Evolutionary conservation across 2,888 invertebrate genomes (phyloP).

Genomic region (Dynastes tityus): DNA sequence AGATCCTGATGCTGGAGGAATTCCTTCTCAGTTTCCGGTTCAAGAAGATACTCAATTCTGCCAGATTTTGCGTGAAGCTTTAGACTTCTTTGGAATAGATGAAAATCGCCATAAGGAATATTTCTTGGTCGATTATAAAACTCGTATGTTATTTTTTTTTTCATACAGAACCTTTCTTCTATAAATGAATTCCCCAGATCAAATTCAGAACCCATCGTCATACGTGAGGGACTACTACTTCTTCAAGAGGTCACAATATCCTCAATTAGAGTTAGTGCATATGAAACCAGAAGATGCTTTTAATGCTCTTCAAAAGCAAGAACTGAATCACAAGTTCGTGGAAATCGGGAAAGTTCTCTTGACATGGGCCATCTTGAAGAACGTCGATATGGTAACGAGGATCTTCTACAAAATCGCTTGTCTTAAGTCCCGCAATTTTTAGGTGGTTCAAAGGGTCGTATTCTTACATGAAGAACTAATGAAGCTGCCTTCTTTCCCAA

Average conservation of each 20-base stretch:
- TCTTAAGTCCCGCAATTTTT: constrained; percentile 55
- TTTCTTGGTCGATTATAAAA: constrained; percentile 98
- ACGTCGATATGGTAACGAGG: constrained; percentile 85
- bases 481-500: constrained; percentile 97
- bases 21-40: constrained; percentile 98
- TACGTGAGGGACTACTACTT: constrained; percentile 93
- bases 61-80: constrained; percentile 93
- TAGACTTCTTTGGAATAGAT: constrained; percentile 98
- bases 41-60: constrained; percentile 98
- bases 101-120: constrained; percentile 91
- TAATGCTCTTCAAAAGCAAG: constrained; percentile 90
- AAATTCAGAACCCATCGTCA: constrained; percentile 95
- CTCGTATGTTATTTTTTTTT: constrained; percentile 80
- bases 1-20: constrained; percentile 92
- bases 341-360: constrained; percentile 96
- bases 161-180: too few relatives aligned
- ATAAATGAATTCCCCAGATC: constrained; percentile 76
- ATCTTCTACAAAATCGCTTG: neutral
- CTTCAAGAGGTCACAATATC: constrained; percentile 92
- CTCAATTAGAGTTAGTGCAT: constrained; percentile 93
- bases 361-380: constrained; percentile 93
- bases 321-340: constrained; percentile 93
- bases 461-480: constrained; percentile 99
- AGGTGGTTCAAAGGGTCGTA: constrained; percentile 97
- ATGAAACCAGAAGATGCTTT: constrained; percentile 95